Conservation (phyloP, 2,113 vertebrate species). For the Lophochroa leadbeateri region DNA sequence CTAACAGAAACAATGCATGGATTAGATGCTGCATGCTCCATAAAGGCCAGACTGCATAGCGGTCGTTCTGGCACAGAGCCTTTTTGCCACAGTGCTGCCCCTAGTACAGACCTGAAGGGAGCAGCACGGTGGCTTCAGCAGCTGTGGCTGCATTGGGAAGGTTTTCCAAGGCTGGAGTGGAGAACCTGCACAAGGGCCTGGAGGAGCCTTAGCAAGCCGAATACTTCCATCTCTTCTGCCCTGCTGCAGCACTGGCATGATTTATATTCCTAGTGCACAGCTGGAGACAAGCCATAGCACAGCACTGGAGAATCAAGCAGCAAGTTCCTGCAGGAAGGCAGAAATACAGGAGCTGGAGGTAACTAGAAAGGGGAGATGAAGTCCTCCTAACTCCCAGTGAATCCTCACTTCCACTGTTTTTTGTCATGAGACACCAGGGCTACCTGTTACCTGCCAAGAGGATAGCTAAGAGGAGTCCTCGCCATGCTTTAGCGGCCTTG, state of each 20-base stretch:
- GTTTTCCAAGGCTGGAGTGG: background rate
- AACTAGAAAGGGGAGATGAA: background rate
- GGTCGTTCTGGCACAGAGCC: background rate
- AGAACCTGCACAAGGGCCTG: background rate
- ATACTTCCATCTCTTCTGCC: background rate
- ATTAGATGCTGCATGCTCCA: background rate
- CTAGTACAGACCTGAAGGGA: background rate
- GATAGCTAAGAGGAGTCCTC: background rate
- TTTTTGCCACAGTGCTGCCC: background rate
- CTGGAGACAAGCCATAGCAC: background rate
- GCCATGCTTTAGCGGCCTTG: background rate
- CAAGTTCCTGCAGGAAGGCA: background rate
- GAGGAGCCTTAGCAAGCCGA: background rate
- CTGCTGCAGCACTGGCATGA: background rate
- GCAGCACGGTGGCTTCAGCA: background rate
- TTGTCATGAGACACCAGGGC: background rate
- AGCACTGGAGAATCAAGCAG: background rate
- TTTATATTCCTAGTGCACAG: slow-evolving; percentile 44
- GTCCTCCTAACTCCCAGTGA: background rate
- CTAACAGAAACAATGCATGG: background rate
- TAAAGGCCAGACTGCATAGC: background rate
- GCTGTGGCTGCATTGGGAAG: background rate
- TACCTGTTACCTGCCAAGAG: background rate
- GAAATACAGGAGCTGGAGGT: background rate
- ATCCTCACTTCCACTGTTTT: background rate